These are phyloP conservation scores for Plectrocnemia conspersa DNA, from an alignment of 1,140 invertebrate genomes.

Conservation along the genomic window DNA sequence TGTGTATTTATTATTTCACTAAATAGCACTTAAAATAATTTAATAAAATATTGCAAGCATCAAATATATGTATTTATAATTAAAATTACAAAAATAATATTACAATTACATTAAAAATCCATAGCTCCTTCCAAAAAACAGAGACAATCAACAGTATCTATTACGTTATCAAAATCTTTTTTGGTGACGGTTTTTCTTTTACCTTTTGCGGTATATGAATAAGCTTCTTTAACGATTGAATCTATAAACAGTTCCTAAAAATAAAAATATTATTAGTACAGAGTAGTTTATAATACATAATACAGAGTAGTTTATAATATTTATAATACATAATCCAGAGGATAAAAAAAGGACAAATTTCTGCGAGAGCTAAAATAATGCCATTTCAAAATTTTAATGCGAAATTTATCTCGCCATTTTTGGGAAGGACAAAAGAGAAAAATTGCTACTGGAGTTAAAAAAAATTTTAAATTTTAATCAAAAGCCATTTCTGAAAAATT, in stretches of 20 bases:
- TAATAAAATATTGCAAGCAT: background rate
- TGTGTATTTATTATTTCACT: background rate
- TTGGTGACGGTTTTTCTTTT: slow-evolving; percentile 82
- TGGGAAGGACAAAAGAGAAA: too few relatives aligned
- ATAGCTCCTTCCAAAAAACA: slow-evolving; percentile 76
- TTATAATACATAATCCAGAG: too few relatives aligned
- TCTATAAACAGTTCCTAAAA: slow-evolving; percentile 80
- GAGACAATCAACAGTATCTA: slow-evolving; percentile 66
- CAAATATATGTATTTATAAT: slow-evolving; percentile 10
- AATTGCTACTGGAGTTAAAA: too few relatives aligned
- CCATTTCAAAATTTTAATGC: too few relatives aligned
- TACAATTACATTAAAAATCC: slow-evolving; percentile 50
- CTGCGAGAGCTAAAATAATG: too few relatives aligned
- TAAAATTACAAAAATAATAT: slow-evolving; percentile 21
- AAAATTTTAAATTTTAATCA: too few relatives aligned
- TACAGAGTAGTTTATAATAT: too few relatives aligned
- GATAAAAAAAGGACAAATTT: too few relatives aligned
- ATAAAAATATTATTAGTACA: slow-evolving; percentile 31
- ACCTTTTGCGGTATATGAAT: slow-evolving; percentile 61
- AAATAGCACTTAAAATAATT: slow-evolving; percentile 3
- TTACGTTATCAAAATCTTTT: slow-evolving; percentile 70
- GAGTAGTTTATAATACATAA: too few relatives aligned
- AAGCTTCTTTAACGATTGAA: slow-evolving; percentile 72
- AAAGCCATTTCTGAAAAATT: too few relatives aligned
- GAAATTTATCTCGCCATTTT: too few relatives aligned